These are phyloP conservation scores for Gallirallus australis DNA, from an alignment of 2,797 vertebrate species.

Conservation along the genomic window DNA sequence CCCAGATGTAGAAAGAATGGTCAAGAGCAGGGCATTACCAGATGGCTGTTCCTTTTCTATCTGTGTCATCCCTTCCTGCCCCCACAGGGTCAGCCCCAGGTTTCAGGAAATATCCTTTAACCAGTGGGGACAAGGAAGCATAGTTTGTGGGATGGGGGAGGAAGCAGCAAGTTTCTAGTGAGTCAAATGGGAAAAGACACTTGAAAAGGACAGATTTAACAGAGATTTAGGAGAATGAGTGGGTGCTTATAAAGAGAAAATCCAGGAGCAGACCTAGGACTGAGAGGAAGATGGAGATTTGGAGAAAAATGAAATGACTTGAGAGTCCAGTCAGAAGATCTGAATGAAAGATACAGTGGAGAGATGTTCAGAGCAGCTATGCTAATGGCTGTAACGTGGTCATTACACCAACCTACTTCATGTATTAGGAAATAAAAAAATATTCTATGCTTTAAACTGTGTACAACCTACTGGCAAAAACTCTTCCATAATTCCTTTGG, in stretches of 20 bases:
- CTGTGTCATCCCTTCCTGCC: background rate
- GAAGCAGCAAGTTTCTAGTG: background rate
- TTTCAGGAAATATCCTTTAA: background rate
- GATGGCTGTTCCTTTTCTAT: background rate
- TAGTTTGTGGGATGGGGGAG: background rate
- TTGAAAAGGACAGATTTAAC: background rate
- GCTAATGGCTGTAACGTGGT: background rate
- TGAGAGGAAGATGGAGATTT: background rate
- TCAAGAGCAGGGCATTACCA: background rate
- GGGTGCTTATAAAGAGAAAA: background rate
- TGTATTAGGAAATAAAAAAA: background rate
- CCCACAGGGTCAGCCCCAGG: rapidly evolving
- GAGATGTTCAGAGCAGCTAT: background rate
- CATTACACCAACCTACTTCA: rapidly evolving
- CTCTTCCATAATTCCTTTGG: background rate
- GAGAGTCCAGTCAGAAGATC: background rate
- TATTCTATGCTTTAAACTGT: background rate
- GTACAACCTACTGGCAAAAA: background rate
- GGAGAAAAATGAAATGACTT: background rate
- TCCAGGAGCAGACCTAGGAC: rapidly evolving
- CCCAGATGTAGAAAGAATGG: background rate
- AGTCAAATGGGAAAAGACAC: background rate
- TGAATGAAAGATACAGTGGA: background rate
- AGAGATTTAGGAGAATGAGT: background rate
- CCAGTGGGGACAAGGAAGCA: background rate